These are phyloP conservation scores for Oryzias celebensis DNA, from an alignment of 2,113 vertebrate species.

Conservation along the genomic window DNA sequence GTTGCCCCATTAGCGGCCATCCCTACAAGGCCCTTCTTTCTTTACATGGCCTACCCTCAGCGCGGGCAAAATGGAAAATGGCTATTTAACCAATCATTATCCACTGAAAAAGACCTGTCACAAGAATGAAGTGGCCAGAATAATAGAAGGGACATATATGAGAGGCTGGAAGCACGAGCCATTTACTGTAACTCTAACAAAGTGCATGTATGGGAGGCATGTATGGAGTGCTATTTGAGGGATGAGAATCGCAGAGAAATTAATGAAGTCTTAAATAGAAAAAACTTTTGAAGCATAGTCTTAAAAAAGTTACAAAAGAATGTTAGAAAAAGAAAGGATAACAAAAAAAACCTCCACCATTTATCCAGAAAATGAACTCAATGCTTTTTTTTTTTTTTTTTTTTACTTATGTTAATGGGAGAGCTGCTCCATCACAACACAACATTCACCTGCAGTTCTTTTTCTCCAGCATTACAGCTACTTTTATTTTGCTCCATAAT, in stretches of 20 bases:
- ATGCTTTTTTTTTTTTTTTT: background rate
- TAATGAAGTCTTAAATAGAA: background rate
- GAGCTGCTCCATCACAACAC: conserved; percentile 30
- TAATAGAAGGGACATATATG: conserved; percentile 38
- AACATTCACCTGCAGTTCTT: conserved; percentile 42
- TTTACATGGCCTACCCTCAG: conserved; percentile 86
- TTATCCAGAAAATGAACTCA: conserved; percentile 11
- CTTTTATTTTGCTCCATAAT: conserved; percentile 64
- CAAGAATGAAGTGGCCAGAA: conserved; percentile 78
- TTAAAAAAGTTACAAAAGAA: background rate
- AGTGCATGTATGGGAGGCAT: conserved; percentile 84
- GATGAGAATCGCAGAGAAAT: conserved; percentile 24
- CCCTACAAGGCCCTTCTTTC: conserved; percentile 79
- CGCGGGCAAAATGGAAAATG: conserved; percentile 86
- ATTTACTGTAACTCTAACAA: conserved; percentile 87
- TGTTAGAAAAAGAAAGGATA: background rate
- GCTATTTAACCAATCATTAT: conserved; percentile 86
- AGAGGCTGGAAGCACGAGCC: conserved; percentile 78
- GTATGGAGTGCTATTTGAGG: conserved; percentile 37
- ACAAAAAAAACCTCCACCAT: background rate
- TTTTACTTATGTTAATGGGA: conserved; percentile 46
- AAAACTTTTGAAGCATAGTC: conserved; percentile 3
- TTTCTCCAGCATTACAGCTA: conserved; percentile 39
- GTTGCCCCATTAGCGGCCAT: conserved; percentile 86
- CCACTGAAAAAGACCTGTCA: conserved; percentile 95